Evolutionary conservation across 1,140 invertebrate genomes (phyloP), one percentile per base, ranked within the genome.

Genomic region (Cherax destructor): DNA sequence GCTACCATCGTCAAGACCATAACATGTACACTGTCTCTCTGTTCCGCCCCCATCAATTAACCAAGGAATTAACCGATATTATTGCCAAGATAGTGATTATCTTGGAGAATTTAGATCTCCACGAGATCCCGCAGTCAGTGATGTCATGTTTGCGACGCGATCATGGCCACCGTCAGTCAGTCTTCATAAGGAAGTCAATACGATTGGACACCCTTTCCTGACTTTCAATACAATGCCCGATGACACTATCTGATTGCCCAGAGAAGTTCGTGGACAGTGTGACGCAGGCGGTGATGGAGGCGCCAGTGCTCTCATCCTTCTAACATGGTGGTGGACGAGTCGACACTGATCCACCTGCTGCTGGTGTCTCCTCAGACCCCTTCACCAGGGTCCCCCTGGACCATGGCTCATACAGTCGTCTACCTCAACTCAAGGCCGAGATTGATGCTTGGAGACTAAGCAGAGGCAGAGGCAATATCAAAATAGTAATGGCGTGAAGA

Each of bases 311-410:
- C 59, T 7, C 24, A 11, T 3, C 56, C 79, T 5, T 81, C 79
- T n/a, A 59, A 59, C 4, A 81, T 81, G 79, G 79, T 81, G 79
- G 79, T 81, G 79, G 79, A 81, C 79, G 79, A 81, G 50, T 52
- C 79, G 50, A 81, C 79, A 21, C 50, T 81, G 50, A 59, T 81
- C 21, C 21, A 59, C 18, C 79, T 81, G 79, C 50, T 56, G 50
- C 79, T 81, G 18, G 21, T 24, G 79, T 56, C n/a, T n/a, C 79
- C n/a, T 30, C 24, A 3, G 79, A 81, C 79, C 79, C 79, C 50
- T 81, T 81, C 79, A 81, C 79, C 7, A 50, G 79, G 4, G 16
- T 18, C 50, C 79, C 79, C 30, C 24, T 81, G 79, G 79, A 52
- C 16, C 79, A 6, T 3, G 79, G 30, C 79, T 24, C 79, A 21